Evolutionary conservation across 2,113 vertebrate genomes (phyloP).

Genomic region (Zosterops pallidus): DNA sequence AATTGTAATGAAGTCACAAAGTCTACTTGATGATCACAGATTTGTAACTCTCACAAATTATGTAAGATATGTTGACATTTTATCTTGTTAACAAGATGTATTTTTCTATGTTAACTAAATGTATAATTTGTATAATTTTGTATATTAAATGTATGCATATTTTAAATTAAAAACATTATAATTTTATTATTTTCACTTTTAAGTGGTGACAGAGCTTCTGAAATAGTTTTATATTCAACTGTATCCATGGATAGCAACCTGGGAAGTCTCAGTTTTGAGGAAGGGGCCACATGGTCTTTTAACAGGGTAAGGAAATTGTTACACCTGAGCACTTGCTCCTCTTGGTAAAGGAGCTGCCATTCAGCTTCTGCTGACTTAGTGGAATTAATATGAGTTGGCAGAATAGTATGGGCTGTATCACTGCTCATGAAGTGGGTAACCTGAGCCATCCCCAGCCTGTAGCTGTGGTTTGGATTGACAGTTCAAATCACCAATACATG

Average conservation of each 20-base stretch:
- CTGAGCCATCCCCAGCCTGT: neutral
- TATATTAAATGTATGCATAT: slow-evolving; percentile 78
- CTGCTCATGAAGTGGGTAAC: neutral
- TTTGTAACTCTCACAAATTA: slow-evolving; percentile 56
- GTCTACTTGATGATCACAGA: slow-evolving; percentile 45
- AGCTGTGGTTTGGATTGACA: neutral
- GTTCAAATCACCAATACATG: neutral
- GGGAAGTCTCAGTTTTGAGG: neutral
- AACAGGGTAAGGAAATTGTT: neutral
- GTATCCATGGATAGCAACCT: neutral
- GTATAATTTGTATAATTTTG: slow-evolving; percentile 81
- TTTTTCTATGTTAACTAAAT: slow-evolving; percentile 80
- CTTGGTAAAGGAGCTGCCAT: neutral
- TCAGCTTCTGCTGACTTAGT: neutral
- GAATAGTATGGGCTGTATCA: neutral
- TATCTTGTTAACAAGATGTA: slow-evolving; percentile 77
- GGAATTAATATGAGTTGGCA: neutral
- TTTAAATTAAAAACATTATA: slow-evolving; percentile 64
- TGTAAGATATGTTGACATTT: slow-evolving; percentile 68
- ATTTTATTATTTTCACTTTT: neutral
- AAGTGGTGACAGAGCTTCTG: slow-evolving; percentile 4
- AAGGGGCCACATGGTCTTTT: neutral
- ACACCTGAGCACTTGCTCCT: neutral
- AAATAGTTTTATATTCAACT: neutral
- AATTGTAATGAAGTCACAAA: neutral